Evolutionary conservation across 2,888 invertebrate species (phyloP).

Genomic region (Epicampocera succincta): DNA sequence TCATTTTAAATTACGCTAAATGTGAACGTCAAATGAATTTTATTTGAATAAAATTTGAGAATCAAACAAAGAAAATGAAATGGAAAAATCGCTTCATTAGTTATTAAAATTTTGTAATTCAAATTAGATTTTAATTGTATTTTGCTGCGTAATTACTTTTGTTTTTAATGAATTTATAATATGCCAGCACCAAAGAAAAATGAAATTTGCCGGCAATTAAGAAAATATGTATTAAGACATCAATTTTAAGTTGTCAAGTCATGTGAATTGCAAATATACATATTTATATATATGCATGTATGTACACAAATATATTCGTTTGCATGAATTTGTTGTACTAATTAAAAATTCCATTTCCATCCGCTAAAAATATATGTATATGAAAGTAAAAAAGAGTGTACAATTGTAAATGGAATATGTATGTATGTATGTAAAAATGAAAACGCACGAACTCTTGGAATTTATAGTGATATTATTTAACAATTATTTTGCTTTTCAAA

Average conservation of each 20-base stretch:
- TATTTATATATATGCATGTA: not conserved
- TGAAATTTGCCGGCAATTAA: not conserved
- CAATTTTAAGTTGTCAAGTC: not conserved
- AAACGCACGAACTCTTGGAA: too few relatives aligned
- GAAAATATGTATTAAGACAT: not conserved
- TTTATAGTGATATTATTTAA: too few relatives aligned
- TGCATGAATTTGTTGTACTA: not conserved
- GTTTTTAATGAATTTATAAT: slow-evolving; percentile 1
- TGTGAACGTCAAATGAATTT: too few relatives aligned
- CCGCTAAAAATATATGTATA: too few relatives aligned
- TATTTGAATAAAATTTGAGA: too few relatives aligned
- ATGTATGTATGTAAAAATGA: too few relatives aligned
- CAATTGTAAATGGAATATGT: too few relatives aligned
- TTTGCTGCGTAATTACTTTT: not conserved
- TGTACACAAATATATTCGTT: too few relatives aligned
- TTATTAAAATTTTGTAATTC: not conserved
- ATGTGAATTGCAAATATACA: not conserved
- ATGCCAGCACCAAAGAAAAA: not conserved
- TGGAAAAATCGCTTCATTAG: slow-evolving; percentile 3
- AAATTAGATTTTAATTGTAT: not conserved
- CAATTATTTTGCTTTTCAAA: too few relatives aligned
- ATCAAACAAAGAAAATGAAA: too few relatives aligned
- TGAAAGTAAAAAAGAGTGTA: slow-evolving; percentile 10
- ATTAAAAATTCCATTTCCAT: slow-evolving; percentile 19
- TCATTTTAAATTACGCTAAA: too few relatives aligned